Conservation (phyloP, 2,113 vertebrate genomes). For the Climacteris rufus region DNA sequence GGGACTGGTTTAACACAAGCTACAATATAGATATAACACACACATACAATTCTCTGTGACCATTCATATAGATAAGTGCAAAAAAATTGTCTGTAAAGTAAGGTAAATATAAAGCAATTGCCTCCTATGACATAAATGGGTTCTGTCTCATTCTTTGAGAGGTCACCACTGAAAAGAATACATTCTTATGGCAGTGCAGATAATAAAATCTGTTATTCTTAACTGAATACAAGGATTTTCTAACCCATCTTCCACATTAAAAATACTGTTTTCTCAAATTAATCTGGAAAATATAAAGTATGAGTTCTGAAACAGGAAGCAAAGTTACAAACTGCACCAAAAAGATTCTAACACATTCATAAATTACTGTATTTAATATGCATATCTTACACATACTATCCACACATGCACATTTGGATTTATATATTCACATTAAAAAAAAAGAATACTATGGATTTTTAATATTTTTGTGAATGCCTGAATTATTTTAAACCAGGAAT, state of each 20-base stretch:
- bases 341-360: neutral
- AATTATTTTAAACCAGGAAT: neutral
- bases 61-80: slow-evolving; percentile 24
- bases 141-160: slow-evolving; percentile 22
- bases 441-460: neutral
- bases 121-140: slow-evolving; percentile 1
- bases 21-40: slow-evolving; percentile 27
- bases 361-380: neutral
- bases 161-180: neutral
- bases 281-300: neutral
- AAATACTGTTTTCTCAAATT: neutral
- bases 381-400: neutral
- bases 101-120: slow-evolving; percentile 44
- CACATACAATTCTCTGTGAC: neutral
- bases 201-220: slow-evolving; percentile 23
- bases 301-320: neutral
- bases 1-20: slow-evolving; percentile 39
- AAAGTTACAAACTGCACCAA: neutral
- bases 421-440: neutral
- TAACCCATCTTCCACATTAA: neutral
- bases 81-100: slow-evolving; percentile 31
- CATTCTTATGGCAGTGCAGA: neutral
- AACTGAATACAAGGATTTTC: neutral
- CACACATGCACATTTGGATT: neutral
- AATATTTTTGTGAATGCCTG: neutral